phyloP scores from a whole-genome alignment of 1,140 invertebrate genomes.

The Lasaia peninsularis region DNA sequence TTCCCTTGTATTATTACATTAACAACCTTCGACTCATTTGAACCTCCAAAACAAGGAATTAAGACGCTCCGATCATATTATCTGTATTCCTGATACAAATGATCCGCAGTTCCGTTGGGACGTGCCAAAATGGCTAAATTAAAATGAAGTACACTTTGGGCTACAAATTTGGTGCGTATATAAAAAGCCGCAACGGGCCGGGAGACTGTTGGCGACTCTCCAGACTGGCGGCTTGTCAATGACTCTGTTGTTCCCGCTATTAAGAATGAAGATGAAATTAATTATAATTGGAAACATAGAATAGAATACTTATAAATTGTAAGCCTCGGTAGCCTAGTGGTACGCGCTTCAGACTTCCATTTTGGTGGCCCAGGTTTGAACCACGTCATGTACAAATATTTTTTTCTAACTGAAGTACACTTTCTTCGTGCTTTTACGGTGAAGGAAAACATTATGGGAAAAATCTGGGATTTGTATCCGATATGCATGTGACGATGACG shows the following conservation, averaged over 20 bases:
- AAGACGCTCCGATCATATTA: constrained; percentile 39
- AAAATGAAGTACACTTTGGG: constrained; percentile 47
- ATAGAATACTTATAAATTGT: too few relatives aligned
- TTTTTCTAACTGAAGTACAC: too few relatives aligned
- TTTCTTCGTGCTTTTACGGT: too few relatives aligned
- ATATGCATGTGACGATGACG: too few relatives aligned
- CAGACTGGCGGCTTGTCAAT: constrained; percentile 24
- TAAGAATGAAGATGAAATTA: background rate
- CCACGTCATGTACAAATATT: too few relatives aligned
- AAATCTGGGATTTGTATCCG: too few relatives aligned
- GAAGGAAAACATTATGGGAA: too few relatives aligned
- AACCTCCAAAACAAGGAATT: constrained; percentile 1
- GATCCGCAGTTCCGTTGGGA: constrained; percentile 50
- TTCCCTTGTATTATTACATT: background rate
- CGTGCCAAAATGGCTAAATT: constrained; percentile 65
- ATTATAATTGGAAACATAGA: too few relatives aligned
- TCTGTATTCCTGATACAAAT: constrained; percentile 55
- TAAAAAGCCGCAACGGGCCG: constrained; percentile 42
- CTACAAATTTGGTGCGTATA: constrained; percentile 37
- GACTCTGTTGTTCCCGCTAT: background rate
- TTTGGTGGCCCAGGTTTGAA: too few relatives aligned
- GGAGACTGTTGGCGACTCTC: constrained; percentile 35
- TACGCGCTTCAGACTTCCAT: too few relatives aligned
- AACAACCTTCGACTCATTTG: background rate
- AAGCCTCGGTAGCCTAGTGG: too few relatives aligned